phyloP scores from a whole-genome alignment of 2,888 invertebrate genomes.

The Tetanocera ferruginea region DNA sequence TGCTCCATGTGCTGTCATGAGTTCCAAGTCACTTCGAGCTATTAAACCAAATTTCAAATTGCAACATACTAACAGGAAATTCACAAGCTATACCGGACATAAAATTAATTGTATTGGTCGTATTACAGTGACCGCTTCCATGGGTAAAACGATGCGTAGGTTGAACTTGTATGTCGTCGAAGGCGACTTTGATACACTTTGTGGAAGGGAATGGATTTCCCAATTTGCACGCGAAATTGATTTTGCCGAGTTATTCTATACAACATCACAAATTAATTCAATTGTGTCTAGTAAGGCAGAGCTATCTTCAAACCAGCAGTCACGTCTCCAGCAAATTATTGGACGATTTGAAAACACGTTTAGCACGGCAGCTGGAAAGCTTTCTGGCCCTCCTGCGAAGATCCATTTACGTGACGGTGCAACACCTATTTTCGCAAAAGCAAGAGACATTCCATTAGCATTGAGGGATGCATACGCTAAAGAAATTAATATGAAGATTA shows the following conservation, averaged over 20 bases:
- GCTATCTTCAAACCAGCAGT: background rate
- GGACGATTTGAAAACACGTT: background rate
- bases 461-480: background rate
- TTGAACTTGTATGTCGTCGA: constrained; percentile 28
- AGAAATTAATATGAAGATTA: background rate
- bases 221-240: too few species aligned
- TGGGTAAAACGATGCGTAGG: constrained; percentile 17
- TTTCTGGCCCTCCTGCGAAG: constrained; percentile 11
- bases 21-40: background rate
- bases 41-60: constrained; percentile 10
- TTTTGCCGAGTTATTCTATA: too few species aligned
- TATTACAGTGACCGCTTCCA: background rate
- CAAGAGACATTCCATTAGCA: background rate
- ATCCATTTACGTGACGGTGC: background rate
- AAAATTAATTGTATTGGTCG: too few species aligned
- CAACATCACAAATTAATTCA: too few species aligned
- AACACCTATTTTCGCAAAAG: background rate
- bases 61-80: constrained; percentile 24
- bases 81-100: constrained; percentile 33
- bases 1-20: constrained; percentile 40
- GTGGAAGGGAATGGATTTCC: constrained; percentile 29
- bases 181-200: constrained; percentile 19
- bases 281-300: constrained; percentile 5
- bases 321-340: background rate
- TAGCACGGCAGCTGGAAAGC: background rate